Conservation (phyloP, 2,113 vertebrate species). For the Leptosomus discolor region DNA sequence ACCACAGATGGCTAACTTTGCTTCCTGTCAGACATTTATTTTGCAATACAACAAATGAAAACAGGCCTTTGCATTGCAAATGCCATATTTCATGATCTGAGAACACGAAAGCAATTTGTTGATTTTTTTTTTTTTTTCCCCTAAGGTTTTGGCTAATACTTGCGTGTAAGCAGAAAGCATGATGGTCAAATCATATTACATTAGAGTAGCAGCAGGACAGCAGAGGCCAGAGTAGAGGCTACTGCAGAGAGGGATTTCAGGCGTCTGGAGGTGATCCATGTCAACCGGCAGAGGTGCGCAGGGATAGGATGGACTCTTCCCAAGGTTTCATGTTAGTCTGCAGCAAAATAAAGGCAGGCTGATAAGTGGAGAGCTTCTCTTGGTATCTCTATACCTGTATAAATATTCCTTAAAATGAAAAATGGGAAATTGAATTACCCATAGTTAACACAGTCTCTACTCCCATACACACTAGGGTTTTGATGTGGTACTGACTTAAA, state of each 20-base stretch:
- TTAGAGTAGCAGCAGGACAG: not conserved
- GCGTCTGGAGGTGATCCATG: rapidly evolving
- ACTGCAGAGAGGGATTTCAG: not conserved
- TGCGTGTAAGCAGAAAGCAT: not conserved
- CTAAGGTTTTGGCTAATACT: not conserved
- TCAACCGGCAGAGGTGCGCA: not conserved
- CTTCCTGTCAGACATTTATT: not conserved
- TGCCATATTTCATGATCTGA: not conserved
- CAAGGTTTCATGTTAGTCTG: not conserved
- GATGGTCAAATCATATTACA: not conserved
- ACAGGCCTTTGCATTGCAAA: not conserved
- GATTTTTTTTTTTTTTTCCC: not conserved
- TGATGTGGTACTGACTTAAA: constrained; percentile 30
- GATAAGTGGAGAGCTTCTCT: not conserved
- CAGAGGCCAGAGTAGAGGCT: not conserved
- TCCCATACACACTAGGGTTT: not conserved
- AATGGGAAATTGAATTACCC: not conserved
- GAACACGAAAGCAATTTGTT: not conserved
- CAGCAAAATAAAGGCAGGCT: not conserved
- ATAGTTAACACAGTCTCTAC: not conserved
- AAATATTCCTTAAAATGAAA: not conserved
- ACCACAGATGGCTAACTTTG: not conserved
- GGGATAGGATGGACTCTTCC: not conserved
- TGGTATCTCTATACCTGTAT: not conserved
- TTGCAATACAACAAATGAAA: not conserved